Conservation (phyloP, 2,113 vertebrate species). For the Synodontis membranacea region DNA sequence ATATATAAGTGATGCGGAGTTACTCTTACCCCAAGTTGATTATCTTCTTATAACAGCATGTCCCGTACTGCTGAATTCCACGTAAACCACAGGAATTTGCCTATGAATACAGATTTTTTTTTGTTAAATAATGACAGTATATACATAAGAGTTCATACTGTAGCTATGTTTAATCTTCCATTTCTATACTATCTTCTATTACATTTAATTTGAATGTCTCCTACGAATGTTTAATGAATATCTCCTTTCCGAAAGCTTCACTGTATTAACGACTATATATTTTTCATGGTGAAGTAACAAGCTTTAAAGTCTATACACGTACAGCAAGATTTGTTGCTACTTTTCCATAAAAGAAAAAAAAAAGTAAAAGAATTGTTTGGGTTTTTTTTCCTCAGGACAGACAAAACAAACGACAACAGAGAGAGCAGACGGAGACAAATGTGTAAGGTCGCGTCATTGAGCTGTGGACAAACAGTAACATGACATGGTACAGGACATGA, state of each 20-base stretch:
- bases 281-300: background rate
- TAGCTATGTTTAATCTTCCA: no score
- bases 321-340: no score
- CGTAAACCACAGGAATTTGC: background rate
- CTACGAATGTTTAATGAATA: background rate
- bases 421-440: background rate
- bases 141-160: background rate
- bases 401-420: background rate
- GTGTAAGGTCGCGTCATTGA: background rate
- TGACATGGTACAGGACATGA: constrained; percentile 10
- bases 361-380: background rate
- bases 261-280: background rate
- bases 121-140: background rate
- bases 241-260: background rate
- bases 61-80: background rate
- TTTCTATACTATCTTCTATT: no score
- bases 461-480: background rate
- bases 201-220: no score
- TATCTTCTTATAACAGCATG: background rate
- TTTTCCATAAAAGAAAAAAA: no score
- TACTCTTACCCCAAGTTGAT: background rate
- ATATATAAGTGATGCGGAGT: no score
- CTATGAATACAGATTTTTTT: background rate
- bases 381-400: background rate
- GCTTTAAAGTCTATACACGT: no score